Percentiles rank a stretch among this genome's conserved stretches.
Evolutionary conservation across 64 coral and sea anemone genomes (phyloP).

Genomic region (Cladopsammia gracilis): DNA sequence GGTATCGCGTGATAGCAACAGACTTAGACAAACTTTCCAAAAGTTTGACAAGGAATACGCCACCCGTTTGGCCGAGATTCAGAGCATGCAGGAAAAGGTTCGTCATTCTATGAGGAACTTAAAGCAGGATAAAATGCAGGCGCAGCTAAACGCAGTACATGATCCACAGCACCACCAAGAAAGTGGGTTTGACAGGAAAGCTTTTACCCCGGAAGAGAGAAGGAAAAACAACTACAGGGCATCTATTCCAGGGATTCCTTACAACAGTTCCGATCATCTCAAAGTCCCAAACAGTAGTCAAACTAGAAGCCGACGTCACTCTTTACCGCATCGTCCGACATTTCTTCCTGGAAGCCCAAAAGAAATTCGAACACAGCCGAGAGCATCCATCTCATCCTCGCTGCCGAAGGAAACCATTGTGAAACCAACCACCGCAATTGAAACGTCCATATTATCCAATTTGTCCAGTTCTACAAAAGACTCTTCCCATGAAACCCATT

Average conservation of each 20-base stretch:
- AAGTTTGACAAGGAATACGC: slow-evolving; percentile 84
- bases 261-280: background rate
- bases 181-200: background rate
- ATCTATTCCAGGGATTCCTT: background rate
- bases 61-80: slow-evolving; percentile 81
- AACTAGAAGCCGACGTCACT: slow-evolving; percentile 2
- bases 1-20: slow-evolving; percentile 73
- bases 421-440: background rate
- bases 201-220: background rate
- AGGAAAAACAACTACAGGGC: background rate
- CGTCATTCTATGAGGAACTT: slow-evolving; percentile 86
- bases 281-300: slow-evolving; percentile 15
- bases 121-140: slow-evolving; percentile 72
- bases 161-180: background rate
- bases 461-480: slow-evolving; percentile 5
- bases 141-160: background rate
- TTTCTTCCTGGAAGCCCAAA: slow-evolving; percentile 38
- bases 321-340: slow-evolving; percentile 28
- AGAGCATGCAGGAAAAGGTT: slow-evolving; percentile 90
- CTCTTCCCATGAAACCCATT: background rate
- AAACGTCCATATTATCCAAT: background rate
- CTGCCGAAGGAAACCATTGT: slow-evolving; percentile 10
- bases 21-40: slow-evolving; percentile 63
- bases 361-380: slow-evolving; percentile 12
- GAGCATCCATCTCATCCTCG: background rate